These are phyloP conservation scores for Phasia obesa DNA, from an alignment of 2,888 invertebrate species.

Conservation along the genomic window DNA sequence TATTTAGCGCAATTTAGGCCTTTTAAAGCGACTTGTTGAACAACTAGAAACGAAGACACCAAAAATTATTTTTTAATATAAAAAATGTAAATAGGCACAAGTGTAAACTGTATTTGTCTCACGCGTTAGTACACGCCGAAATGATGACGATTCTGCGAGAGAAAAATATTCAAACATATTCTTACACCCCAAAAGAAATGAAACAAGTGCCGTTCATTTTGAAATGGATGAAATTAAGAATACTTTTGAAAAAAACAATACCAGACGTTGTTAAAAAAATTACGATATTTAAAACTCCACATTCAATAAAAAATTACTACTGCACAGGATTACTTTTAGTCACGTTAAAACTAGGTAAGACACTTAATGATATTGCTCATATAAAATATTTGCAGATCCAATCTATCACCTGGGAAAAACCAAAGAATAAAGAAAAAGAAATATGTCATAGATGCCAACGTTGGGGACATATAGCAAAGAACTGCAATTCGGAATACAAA, in stretches of 20 bases:
- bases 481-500: too few relatives aligned
- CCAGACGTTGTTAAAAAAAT: not conserved
- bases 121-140: too few relatives aligned
- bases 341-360: not conserved
- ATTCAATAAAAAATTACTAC: not conserved
- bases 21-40: too few relatives aligned
- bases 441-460: not conserved
- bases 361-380: not conserved
- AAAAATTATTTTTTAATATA: too few relatives aligned
- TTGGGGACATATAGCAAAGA: not conserved
- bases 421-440: conserved; percentile 1
- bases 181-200: conserved; percentile 8
- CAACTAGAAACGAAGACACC: too few relatives aligned
- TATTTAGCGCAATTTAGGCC: too few relatives aligned
- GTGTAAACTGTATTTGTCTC: too few relatives aligned
- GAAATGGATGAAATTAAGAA: not conserved
- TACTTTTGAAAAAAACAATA: not conserved
- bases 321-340: not conserved
- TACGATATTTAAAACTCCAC: not conserved
- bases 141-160: too few relatives aligned
- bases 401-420: not conserved
- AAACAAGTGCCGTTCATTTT: conserved; percentile 1
- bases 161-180: conserved; percentile 2
- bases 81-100: too few relatives aligned
- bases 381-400: not conserved